phyloP scores from a whole-genome alignment of 2,797 vertebrate genomes.

The Otolemur crassicaudatus region DNA sequence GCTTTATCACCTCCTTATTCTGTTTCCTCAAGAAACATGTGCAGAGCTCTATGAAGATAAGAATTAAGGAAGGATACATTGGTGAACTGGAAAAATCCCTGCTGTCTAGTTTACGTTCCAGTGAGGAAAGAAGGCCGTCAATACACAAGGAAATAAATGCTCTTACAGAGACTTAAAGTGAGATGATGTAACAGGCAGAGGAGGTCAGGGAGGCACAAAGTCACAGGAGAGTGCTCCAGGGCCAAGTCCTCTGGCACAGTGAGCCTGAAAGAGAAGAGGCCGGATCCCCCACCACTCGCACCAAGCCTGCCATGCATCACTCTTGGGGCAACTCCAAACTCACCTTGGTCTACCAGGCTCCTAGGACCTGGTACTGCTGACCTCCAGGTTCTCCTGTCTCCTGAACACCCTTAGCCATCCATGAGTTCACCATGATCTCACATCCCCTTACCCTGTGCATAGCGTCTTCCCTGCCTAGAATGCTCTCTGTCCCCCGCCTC shows the following conservation, averaged over 20 bases:
- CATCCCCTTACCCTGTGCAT: accelerated
- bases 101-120: not conserved
- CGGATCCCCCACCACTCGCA: not conserved
- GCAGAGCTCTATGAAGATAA: not conserved
- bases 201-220: not conserved
- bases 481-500: not conserved
- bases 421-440: not conserved
- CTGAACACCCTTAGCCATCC: not conserved
- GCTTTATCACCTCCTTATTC: not conserved
- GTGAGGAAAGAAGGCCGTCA: not conserved
- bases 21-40: not conserved
- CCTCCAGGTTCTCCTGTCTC: not conserved
- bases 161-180: not conserved
- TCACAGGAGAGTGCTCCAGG: not conserved
- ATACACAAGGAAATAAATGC: not conserved
- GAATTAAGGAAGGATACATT: not conserved
- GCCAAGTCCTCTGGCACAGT: not conserved
- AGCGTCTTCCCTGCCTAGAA: not conserved
- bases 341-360: not conserved
- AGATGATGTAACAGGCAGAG: not conserved
- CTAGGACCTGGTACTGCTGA: not conserved
- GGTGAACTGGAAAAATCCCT: not conserved
- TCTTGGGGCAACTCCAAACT: not conserved
- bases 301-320: not conserved
- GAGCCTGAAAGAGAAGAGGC: not conserved